Evolutionary conservation across 2,797 vertebrate species (phyloP), one percentile per base, ranked within the genome.

Genomic region (Enoplosus armatus): DNA sequence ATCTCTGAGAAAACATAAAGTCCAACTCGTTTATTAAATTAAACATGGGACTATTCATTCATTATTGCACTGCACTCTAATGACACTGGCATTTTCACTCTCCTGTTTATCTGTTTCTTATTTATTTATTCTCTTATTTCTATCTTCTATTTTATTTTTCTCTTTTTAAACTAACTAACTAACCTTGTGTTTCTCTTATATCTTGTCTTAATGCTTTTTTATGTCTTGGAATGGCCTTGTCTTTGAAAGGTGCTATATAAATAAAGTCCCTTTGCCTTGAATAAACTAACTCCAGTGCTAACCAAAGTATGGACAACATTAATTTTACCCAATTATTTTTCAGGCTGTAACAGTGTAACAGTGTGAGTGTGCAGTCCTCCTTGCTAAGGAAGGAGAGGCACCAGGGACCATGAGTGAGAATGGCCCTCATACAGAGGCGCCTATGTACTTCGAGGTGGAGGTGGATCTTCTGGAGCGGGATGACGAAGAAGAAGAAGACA

Each of bases 341-440:
- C 75, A 92, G 90, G 72, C 74, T 78, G 60, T 71, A 63, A 31
- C 41, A 0, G 45, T n/a, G n/a, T 51, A 51, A 47, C 61, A 20
- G 70, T 79, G 70, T 77, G 61, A 84, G 80, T 59, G 89, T 86
- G 83, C 80, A 61, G 74, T 85, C 88, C 68, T 89, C 86, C 92
- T 80, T 89, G 67, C 83, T 80, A 90, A 90, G 89, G 90, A 93
- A 95, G 95, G 92, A 80, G 81, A 82, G 73, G 89, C 87, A 72
- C 53, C 87, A 58, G 86, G 91, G 92, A 96, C 95, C 95, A 99
- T 99, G 98, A 97, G 97, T 82, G 98, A 97, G 90, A 97, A 98
- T 95, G 98, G 97, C 77, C 97, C 98, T 86, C 96, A 95, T 77
- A 90, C 95, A 79, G 95, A 94, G 91, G 87, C 94, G 79, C 87